Evolutionary conservation across 2,113 vertebrate species (phyloP).

Genomic region (Dicaeum eximium): DNA sequence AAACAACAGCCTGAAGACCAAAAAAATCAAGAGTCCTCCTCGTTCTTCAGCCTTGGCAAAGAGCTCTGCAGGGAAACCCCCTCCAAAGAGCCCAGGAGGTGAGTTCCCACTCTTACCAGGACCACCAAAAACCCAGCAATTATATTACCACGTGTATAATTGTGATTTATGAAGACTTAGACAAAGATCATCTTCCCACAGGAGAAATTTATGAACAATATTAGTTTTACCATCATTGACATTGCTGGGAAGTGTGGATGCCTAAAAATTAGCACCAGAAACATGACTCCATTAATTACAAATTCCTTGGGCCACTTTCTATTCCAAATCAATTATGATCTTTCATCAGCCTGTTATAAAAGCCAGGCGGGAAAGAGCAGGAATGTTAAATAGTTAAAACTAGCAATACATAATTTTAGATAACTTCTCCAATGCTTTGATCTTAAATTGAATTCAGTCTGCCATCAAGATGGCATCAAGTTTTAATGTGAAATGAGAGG

Average conservation of each 20-base stretch:
- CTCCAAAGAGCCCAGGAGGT: too few species aligned
- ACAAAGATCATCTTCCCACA: background rate
- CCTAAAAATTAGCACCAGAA: background rate
- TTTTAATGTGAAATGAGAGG: conserved; percentile 24
- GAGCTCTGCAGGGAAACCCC: too few species aligned
- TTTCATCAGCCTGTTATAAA: background rate
- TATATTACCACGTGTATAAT: background rate
- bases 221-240: background rate
- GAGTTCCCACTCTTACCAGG: too few species aligned
- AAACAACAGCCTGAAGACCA: too few species aligned
- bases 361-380: background rate
- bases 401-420: conserved; percentile 18
- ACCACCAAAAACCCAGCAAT: too few species aligned
- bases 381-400: conserved; percentile 5
- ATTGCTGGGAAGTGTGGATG: background rate
- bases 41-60: too few species aligned
- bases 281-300: background rate
- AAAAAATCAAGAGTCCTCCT: too few species aligned
- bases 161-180: background rate
- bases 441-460: conserved; percentile 47
- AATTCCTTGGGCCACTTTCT: background rate
- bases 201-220: background rate
- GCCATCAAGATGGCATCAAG: conserved; percentile 22
- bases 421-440: conserved; percentile 38
- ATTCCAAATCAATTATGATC: conserved; percentile 3